Conservation (phyloP, 2,888 invertebrate genomes). For the Amblyjoppa fuscipennis region DNA sequence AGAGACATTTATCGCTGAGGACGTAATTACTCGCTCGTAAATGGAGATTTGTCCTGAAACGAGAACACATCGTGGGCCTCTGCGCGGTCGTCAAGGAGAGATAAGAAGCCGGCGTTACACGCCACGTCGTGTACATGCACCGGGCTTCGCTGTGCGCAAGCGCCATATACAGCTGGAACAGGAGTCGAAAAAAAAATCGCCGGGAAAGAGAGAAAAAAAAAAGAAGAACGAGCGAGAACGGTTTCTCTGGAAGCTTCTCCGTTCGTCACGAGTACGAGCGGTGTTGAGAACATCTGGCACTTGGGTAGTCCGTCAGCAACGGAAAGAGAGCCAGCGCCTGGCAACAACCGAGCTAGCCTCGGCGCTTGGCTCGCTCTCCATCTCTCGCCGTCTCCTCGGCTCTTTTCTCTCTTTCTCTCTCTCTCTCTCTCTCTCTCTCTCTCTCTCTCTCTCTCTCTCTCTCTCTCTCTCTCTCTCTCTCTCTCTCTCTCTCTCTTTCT, state of each 20-base stretch:
- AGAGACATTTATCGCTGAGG: constrained; percentile 59
- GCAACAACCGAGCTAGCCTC: constrained; percentile 61
- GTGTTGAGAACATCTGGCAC: constrained; percentile 67
- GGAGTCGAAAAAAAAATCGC: constrained; percentile 6
- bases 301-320: constrained; percentile 57
- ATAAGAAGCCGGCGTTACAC: constrained; percentile 42
- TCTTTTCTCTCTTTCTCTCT: not conserved
- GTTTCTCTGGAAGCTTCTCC: constrained; percentile 37
- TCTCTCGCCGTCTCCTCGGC: not conserved
- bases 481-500: constrained; percentile 43
- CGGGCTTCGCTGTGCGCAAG: not conserved
- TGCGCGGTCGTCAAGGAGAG: constrained; percentile 43
- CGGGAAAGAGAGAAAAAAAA: constrained; percentile 2
- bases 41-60: constrained; percentile 59
- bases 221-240: constrained; percentile 16
- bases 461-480: too few species aligned
- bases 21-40: constrained; percentile 65
- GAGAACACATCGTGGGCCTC: constrained; percentile 21
- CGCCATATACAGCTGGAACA: not conserved
- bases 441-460: constrained; percentile 11
- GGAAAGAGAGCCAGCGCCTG: constrained; percentile 47
- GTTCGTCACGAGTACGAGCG: constrained; percentile 22
- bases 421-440: constrained; percentile 31
- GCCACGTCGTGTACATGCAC: not conserved
- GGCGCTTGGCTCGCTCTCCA: constrained; percentile 32